Conservation (phyloP, 2,113 vertebrate species). For the Solenodon paradoxus region DNA sequence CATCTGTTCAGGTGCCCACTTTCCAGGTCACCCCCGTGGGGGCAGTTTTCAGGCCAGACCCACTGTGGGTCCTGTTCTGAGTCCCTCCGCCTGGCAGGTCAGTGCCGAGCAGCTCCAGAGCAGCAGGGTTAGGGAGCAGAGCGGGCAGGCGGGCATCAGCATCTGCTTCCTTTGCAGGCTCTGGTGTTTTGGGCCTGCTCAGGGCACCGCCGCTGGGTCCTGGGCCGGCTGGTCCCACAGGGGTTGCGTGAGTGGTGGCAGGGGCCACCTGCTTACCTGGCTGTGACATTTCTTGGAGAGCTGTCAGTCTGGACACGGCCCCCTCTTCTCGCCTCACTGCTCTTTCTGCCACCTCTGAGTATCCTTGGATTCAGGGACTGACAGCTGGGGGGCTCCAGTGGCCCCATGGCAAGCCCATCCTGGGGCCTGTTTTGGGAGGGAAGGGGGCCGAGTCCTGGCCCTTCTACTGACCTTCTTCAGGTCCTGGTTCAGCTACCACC, state of each 20-base stretch:
- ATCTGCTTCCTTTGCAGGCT: not conserved
- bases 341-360: not conserved
- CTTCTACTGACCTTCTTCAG: not conserved
- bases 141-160: not conserved
- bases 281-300: not conserved
- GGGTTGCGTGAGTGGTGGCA: not conserved
- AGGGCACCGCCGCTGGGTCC: not conserved
- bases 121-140: not conserved
- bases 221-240: not conserved
- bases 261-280: not conserved
- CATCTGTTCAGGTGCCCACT: not conserved
- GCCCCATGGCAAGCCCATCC: not conserved
- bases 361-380: not conserved
- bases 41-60: not conserved
- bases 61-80: not conserved
- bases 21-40: fast-evolving
- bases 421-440: not conserved
- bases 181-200: not conserved
- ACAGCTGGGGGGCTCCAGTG: not conserved
- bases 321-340: not conserved
- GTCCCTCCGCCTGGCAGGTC: not conserved
- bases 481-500: not conserved
- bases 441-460: fast-evolving
- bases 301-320: not conserved
- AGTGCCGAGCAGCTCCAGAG: not conserved